Evolutionary conservation across 2,113 vertebrate species (phyloP).

Genomic region (Bubo scandiacus): DNA sequence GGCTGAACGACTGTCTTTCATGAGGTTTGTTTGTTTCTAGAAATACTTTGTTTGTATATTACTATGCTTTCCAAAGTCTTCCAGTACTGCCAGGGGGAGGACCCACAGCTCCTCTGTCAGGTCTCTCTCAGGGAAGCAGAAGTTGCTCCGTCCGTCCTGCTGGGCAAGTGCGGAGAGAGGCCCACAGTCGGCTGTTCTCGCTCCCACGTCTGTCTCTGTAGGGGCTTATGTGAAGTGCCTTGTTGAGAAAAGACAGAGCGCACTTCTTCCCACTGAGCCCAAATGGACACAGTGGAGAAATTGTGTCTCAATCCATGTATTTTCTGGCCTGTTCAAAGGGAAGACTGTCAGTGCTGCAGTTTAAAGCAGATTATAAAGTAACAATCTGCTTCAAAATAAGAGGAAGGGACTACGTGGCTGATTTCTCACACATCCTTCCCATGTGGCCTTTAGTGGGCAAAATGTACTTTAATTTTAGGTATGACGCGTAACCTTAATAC

Average conservation of each 20-base stretch:
- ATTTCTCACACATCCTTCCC: background rate
- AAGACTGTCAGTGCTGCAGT: background rate
- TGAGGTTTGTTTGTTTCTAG: background rate
- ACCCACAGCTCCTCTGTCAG: background rate
- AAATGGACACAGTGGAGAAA: fast-evolving
- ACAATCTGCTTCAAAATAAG: background rate
- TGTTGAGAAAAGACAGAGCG: background rate
- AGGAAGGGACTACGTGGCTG: background rate
- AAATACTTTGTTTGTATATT: background rate
- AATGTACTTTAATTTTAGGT: background rate
- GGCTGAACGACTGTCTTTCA: background rate
- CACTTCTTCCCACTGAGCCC: background rate
- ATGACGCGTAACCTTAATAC: background rate
- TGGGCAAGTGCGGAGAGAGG: fast-evolving
- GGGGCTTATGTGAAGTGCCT: background rate
- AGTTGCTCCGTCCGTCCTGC: background rate
- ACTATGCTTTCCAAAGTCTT: background rate
- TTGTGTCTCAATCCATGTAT: fast-evolving
- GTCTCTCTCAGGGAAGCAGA: background rate
- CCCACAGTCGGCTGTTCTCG: fast-evolving
- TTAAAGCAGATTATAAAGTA: background rate
- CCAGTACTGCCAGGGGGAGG: background rate
- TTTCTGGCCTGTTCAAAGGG: background rate
- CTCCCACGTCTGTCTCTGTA: fast-evolving
- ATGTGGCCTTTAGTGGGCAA: background rate